Conservation (phyloP, 53 echinoderm and acorn worm species). For the Paelopatides confundens region DNA sequence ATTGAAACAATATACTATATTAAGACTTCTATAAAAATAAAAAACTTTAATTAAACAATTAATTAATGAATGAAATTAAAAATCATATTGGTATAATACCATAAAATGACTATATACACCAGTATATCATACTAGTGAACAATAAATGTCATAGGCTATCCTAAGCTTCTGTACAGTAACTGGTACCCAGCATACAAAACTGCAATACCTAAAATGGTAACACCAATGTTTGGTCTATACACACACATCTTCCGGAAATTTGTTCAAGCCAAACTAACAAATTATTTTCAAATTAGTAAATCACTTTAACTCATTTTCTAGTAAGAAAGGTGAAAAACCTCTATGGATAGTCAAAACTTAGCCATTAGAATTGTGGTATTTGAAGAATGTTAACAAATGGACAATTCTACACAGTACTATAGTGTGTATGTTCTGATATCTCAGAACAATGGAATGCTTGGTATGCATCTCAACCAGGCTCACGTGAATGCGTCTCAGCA, state of each 20-base stretch:
- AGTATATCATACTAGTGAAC: no score
- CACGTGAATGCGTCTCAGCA: background rate
- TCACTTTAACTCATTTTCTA: background rate
- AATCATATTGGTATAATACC: no score
- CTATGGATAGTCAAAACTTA: background rate
- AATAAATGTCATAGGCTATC: background rate
- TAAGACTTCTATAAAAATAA: no score
- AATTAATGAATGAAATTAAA: no score
- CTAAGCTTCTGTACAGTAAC: background rate
- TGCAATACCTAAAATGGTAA: background rate
- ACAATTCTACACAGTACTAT: background rate
- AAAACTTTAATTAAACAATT: no score
- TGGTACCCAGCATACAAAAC: background rate
- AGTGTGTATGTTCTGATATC: background rate
- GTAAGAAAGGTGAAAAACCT: background rate
- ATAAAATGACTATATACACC: no score
- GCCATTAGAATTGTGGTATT: constrained; percentile 14
- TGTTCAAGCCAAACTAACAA: background rate
- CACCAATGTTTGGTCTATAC: background rate
- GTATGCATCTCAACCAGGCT: constrained; percentile 27
- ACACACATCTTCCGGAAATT: background rate
- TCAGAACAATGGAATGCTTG: constrained; percentile 16
- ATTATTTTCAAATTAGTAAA: background rate
- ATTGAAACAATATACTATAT: no score
- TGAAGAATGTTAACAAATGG: constrained; percentile 37